Base-by-base conservation (phyloP, 2,888 invertebrate species). In the Apamea epomidion region DNA sequence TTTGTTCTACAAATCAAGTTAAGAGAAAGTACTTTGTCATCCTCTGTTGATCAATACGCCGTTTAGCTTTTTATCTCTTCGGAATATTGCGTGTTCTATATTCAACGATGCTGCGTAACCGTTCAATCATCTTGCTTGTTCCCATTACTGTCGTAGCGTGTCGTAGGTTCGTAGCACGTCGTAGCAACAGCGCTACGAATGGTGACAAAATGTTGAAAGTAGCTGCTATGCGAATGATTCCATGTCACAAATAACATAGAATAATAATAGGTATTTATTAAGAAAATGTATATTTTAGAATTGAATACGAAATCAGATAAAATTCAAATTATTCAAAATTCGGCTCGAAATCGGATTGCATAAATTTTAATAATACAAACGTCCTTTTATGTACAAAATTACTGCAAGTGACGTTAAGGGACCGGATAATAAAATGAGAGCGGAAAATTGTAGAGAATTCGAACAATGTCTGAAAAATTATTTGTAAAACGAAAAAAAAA, bases 1-100 rank as follows among this genome's bases (percentile, higher is more conserved):
- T 81, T 78, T 67, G 69, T 70, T 73, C 64, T 58, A 71, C 51
- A 73, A 82, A 78, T 72, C n/a, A 71, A 64, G 67, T 81, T 80
- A 25, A 45, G 25, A 45, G 32, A 79, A 76, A 75, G 25, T 67
- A 29, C 65, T 74, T 62, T 42, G 32, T 82, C 58, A 76, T 75
- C 25, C 21, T 65, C 21, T 32, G 32, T 32, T 65, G 65, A 21
- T 65, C 32, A 32, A 65, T 65, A 65, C 21, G 65, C 37, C 32
- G 32, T 37, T 32, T 65, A 65, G 7, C 32, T 14, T 65, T 62
- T 37, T 65, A 32, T 65, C 5, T 32, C 12, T 2, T 32, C 64
- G 21, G 64, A 21, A 32, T 65, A 65, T 65, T 37, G 37, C 21
- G 37, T 65, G 32, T 65, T 65, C 65, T 37, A 37, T 37, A 37